A percentile compares a stretch with the other conserved stretches of the same genome.
Evolutionary conservation across 2,888 invertebrate species (phyloP).

Genomic region (Orgyia antiqua): DNA sequence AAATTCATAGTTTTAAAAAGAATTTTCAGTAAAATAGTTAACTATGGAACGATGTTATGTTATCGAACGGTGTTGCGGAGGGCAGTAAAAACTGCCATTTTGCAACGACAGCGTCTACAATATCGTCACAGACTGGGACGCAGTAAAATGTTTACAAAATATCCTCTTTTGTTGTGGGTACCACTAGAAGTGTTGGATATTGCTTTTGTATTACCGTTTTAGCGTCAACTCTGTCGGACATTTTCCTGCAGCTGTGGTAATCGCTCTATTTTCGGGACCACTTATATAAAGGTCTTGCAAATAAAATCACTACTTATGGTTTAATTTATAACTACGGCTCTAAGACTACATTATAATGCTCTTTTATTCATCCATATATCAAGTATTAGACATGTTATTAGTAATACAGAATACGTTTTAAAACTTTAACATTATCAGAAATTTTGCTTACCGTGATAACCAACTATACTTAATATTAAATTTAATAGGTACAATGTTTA

Average conservation of each 20-base stretch:
- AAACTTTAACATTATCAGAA: too few species aligned
- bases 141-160: constrained; percentile 75
- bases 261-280: constrained; percentile 28
- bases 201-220: constrained; percentile 62
- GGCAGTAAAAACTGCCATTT: constrained; percentile 70
- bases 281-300: constrained; percentile 8
- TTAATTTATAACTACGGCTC: too few species aligned
- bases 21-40: too few species aligned
- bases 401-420: too few species aligned
- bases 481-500: constrained; percentile 53
- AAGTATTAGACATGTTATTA: too few species aligned
- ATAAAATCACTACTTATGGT: constrained; percentile 12
- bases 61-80: constrained; percentile 48
- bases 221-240: constrained; percentile 41
- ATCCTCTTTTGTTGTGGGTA: constrained; percentile 59
- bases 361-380: too few species aligned
- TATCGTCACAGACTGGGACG: constrained; percentile 69
- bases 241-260: constrained; percentile 34
- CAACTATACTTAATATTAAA: too few species aligned
- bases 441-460: too few species aligned
- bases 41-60: constrained; percentile 39
- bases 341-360: too few species aligned
- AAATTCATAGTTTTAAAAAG: too few species aligned
- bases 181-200: constrained; percentile 52
- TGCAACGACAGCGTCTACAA: constrained; percentile 66